Evolutionary conservation across 2,888 invertebrate species (phyloP).

Genomic region (Charanyca ferruginea): DNA sequence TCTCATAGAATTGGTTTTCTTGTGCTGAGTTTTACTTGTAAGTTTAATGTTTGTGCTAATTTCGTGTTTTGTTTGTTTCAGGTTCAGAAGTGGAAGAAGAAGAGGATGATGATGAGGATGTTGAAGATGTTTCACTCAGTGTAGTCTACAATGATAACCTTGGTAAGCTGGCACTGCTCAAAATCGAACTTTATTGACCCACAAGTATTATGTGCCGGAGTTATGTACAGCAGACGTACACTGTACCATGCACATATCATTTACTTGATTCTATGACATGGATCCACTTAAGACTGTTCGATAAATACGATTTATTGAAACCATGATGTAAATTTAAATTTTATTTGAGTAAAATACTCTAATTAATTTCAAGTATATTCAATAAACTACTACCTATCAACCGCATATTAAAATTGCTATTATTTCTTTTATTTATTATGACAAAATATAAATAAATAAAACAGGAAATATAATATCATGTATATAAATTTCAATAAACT

Average conservation of each 20-base stretch:
- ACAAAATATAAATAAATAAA: no score
- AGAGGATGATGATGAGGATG: slow-evolving; percentile 92
- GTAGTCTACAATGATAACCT: slow-evolving; percentile 93
- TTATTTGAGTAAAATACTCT: no score
- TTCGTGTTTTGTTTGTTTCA: slow-evolving; percentile 68
- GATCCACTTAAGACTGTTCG: not conserved
- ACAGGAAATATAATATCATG: no score
- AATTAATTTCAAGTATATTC: not conserved
- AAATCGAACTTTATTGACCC: not conserved
- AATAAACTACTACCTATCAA: not conserved
- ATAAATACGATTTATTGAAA: not conserved
- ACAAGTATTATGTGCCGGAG: not conserved
- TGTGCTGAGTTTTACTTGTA: slow-evolving; percentile 28
- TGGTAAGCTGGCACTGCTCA: slow-evolving; percentile 85
- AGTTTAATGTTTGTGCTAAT: slow-evolving; percentile 1
- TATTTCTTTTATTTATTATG: no score
- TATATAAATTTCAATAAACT: slow-evolving; percentile 15
- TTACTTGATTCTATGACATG: no score
- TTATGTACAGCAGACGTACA: not conserved
- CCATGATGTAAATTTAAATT: no score
- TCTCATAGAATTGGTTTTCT: slow-evolving; percentile 28
- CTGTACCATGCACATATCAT: no score
- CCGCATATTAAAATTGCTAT: not conserved
- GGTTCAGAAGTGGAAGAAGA: slow-evolving; percentile 92
- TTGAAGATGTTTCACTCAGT: slow-evolving; percentile 93